Evolutionary conservation across 2,888 invertebrate genomes (phyloP), one percentile per base, ranked within the genome.

Genomic region (Acronicta aceris): DNA sequence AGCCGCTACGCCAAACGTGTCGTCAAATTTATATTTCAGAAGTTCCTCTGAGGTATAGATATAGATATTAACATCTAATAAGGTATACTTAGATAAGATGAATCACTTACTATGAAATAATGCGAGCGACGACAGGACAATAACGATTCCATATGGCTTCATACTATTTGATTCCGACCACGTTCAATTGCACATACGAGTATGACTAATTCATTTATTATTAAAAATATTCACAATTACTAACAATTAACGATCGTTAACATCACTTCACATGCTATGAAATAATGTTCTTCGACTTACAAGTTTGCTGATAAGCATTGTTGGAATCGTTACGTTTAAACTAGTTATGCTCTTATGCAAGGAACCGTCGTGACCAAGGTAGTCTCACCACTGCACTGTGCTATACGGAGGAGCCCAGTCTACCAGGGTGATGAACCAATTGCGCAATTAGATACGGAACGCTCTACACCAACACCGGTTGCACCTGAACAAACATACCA

Each of bases 401-500:
- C 42, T 16, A 42, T 52, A 36, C 41, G 17, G 33, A 59, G 25
- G 42, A 59, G 59, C 59, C 60, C 47, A 42, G 27, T n/a, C 55
- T 30, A 68, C 64, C 61, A 78, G 79, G 78, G 59, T 80, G 71
- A 74, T 71, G 71, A 76, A 84, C 81, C 82, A 84, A 77, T 84
- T 79, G 75, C 71, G 75, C 74, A 76, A 84, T 81, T 74, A 70
- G 76, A 75, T 71, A 79, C 77, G 68, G 74, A 70, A 61, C 74
- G 72, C 25, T 64, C 74, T 74, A 70, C 55, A 73, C 67, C 30
- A 21, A 61, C 21, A 67, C 51, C 71, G 71, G 59, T 46, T 65
- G 72, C 90, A 90, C 79, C 89, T 91, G 91, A 81, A 69, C 77
- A 89, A 89, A 89, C 78, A 89, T 63, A 68, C 76, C 76, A 71